These are phyloP conservation scores for Pterois miles DNA, from an alignment of 2,797 vertebrate species.

Conservation along the genomic window DNA sequence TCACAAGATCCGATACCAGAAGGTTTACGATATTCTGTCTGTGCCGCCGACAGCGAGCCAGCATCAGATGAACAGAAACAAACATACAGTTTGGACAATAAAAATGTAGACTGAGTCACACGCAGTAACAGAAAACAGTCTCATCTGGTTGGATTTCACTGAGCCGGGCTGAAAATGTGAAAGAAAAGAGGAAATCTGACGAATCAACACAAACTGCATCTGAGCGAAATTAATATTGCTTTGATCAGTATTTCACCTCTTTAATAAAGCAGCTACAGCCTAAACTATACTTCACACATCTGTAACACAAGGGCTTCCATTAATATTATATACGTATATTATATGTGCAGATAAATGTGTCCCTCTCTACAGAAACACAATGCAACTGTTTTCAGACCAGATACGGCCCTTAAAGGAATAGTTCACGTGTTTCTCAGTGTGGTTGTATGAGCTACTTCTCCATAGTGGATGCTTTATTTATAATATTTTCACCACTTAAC, in stretches of 20 bases:
- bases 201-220: neutral
- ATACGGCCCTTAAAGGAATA: neutral
- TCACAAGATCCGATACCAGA: neutral
- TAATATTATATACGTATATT: neutral
- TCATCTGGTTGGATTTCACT: neutral
- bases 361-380: too few relatives aligned
- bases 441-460: neutral
- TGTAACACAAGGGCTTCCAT: neutral
- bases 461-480: too few relatives aligned
- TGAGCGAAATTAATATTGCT: neutral
- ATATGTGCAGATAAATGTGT: neutral
- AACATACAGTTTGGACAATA: conserved; percentile 24
- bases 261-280: neutral
- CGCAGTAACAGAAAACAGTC: neutral
- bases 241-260: neutral
- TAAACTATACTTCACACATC: neutral
- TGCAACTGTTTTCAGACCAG: too few relatives aligned
- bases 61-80: neutral
- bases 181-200: too few relatives aligned
- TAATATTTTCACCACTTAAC: too few relatives aligned
- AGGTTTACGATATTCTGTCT: neutral
- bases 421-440: neutral
- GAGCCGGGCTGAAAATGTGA: neutral
- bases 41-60: too few relatives aligned
- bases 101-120: neutral